Evolutionary conservation across 2,888 invertebrate species (phyloP), one percentile per base, ranked within the genome.

Genomic region (Dusona sp.): DNA sequence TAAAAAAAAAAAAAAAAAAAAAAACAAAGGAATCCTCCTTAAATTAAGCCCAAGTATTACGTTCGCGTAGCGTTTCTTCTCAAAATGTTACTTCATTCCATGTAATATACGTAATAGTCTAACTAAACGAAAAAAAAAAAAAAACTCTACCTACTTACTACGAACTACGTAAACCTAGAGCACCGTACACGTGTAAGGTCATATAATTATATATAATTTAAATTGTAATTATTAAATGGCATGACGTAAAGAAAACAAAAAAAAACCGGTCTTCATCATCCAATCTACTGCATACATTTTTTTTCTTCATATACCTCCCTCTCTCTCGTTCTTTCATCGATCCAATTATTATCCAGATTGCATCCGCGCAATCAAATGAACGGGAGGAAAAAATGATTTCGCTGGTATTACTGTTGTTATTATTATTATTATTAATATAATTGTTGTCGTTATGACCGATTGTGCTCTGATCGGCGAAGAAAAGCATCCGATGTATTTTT

Each of bases 151-250:
- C 85, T 93, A 93, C 91, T 93, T 92, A 93, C 90, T 94, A 92
- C 93, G 91, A 91, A 92, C 92, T 93, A 93, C 93, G 93, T 94
- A 94, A 88, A 94, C 91, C 92, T 94, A 94, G 93, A 94, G 92
- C 94, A 94, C 93, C 92, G 91, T 93, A 93, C 87, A 88, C 91
- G 92, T 92, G 93, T 93, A 94, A 93, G 93, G 91, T 91, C 92
- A 91, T 93, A 94, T 93, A 91, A 93, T 93, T 93, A 93, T 93
- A 93, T 89, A 91, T 94, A 94, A 94, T 93, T 94, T 93, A 93
- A 94, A 93, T 93, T 94, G 94, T 94, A 94, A 94, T 94, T 94
- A 94, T 94, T 94, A 93, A 94, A 94, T 94, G 93, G 93, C 93
- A 94, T 93, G 93, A 93, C 93, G 92, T 93, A 93, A 93, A 91